Base-by-base conservation (phyloP, 2,888 invertebrate genomes). In the Parthenolecanium corni region DNA sequence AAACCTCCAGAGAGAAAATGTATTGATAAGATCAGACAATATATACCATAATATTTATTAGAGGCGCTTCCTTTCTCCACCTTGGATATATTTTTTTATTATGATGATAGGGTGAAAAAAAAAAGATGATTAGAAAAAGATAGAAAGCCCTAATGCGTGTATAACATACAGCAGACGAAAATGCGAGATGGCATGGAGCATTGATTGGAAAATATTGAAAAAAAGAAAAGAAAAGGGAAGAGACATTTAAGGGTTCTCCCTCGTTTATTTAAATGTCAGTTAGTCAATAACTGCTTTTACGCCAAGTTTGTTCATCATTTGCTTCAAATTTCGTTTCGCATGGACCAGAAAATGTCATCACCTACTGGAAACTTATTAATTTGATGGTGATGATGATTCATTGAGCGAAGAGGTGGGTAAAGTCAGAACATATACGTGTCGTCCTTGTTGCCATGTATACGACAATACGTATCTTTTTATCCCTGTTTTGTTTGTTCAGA, bases 181-280 rank as follows among this genome's bases (percentile, higher is more conserved):
- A 54, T 54, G 54, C 16, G 21, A 16, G 42, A 42, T 40, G 54
- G 54, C 23, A 54, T 44, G 18, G 46, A 44, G 46, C 20, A 44
- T 44, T 6, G 46, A 44, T 14, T n/a, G n/a, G n/a, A 20, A 18
- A 18, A 42, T 16, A 42, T 16, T 14, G 18, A 9, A 42, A 42
- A 42, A 42, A 18, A 42, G 44, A 42, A 42, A 42, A 42, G 14
- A 14, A 14, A 14, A 14, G 44, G 44, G 14, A 14, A 42, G 18
- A 16, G 18, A 49, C 31, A 31, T 31, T 31, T 31, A 51, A 61
- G 51, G 49, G 61, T 51, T 51, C 61, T 36, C 61, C 61, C 61
- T 61, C 61, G 61, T 61, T 61, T 51, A 49, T 61, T 61, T 61
- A 61, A 61, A 61, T 61, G 61, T 61, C 61, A 61, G 61, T 61